These are phyloP conservation scores for Gortyna flavago DNA, from an alignment of 2,888 invertebrate genomes.

Conservation along the genomic window DNA sequence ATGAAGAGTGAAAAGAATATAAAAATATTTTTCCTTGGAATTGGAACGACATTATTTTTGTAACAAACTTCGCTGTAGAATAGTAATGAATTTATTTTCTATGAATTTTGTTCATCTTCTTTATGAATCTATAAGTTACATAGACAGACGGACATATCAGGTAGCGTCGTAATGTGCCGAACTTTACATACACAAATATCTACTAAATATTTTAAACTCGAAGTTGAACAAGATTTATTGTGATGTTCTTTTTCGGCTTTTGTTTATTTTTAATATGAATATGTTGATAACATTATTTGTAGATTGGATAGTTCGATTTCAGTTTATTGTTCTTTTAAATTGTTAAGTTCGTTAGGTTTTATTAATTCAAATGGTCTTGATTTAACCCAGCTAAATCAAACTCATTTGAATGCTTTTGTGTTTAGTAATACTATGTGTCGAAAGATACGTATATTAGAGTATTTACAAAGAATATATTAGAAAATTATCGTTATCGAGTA, in stretches of 20 bases:
- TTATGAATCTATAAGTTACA: conserved; percentile 63
- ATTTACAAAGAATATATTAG: conserved; percentile 80
- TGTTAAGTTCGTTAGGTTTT: conserved; percentile 52
- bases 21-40: conserved; percentile 32
- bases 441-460: conserved; percentile 72
- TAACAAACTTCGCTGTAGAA: conserved; percentile 45
- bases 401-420: conserved; percentile 77
- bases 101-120: conserved; percentile 78
- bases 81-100: conserved; percentile 36
- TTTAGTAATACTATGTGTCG: conserved; percentile 65
- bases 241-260: conserved; percentile 32
- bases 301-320: conserved; percentile 17
- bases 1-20: conserved; percentile 26
- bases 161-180: conserved; percentile 75
- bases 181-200: conserved; percentile 65
- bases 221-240: conserved; percentile 77
- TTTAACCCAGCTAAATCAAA: conserved; percentile 87
- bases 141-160: conserved; percentile 71
- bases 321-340: conserved; percentile 14
- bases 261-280: conserved; percentile 35
- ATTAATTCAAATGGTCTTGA: conserved; percentile 80
- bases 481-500: conserved; percentile 78
- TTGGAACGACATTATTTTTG: conserved; percentile 56
- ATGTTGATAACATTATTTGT: conserved; percentile 18
- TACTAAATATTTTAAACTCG: conserved; percentile 65